A percentile compares a stretch with the other conserved stretches of the same genome.
These are phyloP conservation scores for Aspidiotus rigidus DNA, from an alignment of 2,888 invertebrate species.

Conservation along the genomic window DNA sequence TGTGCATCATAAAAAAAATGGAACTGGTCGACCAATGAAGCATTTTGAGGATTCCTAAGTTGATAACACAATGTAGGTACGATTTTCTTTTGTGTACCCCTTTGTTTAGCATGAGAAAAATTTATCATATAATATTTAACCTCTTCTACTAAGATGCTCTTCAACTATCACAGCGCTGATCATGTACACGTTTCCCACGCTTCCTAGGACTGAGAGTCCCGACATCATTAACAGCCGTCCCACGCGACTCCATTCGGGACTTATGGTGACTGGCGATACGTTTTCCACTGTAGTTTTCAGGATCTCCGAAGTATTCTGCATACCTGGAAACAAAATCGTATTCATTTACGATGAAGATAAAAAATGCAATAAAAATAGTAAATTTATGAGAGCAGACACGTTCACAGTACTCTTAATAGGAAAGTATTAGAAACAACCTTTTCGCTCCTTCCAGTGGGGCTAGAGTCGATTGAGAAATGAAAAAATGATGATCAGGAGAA, in stretches of 20 bases:
- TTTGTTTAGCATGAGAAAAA: no score
- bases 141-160: conserved; percentile 58
- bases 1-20: no score
- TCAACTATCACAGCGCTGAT: conserved; percentile 65
- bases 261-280: conserved; percentile 57
- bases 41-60: no score
- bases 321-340: not conserved
- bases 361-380: not conserved
- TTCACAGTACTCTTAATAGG: no score
- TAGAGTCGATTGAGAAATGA: no score
- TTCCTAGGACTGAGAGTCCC: conserved; percentile 55
- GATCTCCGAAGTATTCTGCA: not conserved
- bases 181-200: conserved; percentile 66
- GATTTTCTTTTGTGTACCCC: no score
- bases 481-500: no score
- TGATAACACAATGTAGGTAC: no score
- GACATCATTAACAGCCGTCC: conserved; percentile 56
- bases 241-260: conserved; percentile 59
- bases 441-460: no score
- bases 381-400: not conserved
- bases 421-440: no score
- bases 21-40: no score
- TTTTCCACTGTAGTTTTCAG: conserved; percentile 38
- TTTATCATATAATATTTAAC: conserved; percentile 42
- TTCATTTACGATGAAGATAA: not conserved